Evolutionary conservation across 2,113 vertebrate species (phyloP), one percentile per base, ranked within the genome.

Genomic region (Chascanopsetta lugubris): DNA sequence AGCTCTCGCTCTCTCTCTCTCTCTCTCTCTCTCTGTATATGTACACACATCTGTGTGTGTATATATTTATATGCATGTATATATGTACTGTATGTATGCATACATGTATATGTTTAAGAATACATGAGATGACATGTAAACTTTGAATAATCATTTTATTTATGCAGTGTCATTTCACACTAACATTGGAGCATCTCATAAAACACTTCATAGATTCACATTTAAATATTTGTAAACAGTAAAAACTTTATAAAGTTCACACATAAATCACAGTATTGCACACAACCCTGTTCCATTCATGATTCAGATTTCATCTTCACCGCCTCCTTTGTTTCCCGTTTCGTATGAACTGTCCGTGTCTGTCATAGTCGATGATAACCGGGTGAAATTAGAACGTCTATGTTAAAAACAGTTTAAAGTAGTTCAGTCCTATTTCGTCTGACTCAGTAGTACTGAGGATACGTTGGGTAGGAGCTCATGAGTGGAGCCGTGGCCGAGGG

Each of bases 361-460:
- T 79, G 7, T 61, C 10, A 63, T 36, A 11, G 20, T 36, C 6
- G n/a, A 57, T 60, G 61, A 30, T 72, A 22, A 48, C 27, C 47
- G 38, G 46, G 34, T 30, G 25, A 50, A 1, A 22, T 11, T 5
- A 45, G 22, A 48, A 47, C 21, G 7, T 21, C 29, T 38, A 40
- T 3, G n/a, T 68, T 55, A 18, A 29, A 8, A 12, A 15, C 20
- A n/a, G n/a, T n/a, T 21, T 15, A 32, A 25, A n/a, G 25, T 10
- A 42, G 5, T 21, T 6, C 8, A 9, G 11, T 61, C 1, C 29
- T 8, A 27, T 34, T 36, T 30, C 20, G 30, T 59, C 4, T n/a
- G n/a, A 59, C 24, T 82, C 63, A 93, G 82, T 91, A 93, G 25
- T 88, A 90, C 22, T 85, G 88, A 6, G 75, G 79, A 29, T 89